These are phyloP conservation scores for Sebastes miniatus DNA, from an alignment of 2,797 vertebrate species.

Conservation along the genomic window DNA sequence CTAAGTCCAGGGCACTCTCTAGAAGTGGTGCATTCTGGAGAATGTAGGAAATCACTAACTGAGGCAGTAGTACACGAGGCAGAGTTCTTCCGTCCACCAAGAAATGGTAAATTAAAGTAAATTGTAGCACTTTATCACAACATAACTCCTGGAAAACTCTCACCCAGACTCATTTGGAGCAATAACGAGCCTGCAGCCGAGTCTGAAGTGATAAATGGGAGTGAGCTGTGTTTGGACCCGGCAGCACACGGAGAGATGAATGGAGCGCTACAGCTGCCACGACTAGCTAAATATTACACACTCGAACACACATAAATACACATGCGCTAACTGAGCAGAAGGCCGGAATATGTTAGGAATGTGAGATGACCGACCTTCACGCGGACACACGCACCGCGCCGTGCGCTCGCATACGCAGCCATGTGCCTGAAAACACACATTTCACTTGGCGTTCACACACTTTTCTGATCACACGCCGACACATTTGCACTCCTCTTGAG, in stretches of 20 bases:
- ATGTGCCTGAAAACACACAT: constrained; percentile 25
- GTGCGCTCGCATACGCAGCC: constrained; percentile 12
- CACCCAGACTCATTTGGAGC: constrained; percentile 27
- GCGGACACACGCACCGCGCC: constrained; percentile 25
- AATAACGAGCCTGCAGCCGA: constrained; percentile 16
- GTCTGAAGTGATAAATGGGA: constrained; percentile 41
- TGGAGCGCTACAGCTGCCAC: constrained; percentile 44
- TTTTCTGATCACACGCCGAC: constrained; percentile 33
- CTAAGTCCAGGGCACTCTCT: not conserved
- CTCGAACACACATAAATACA: constrained; percentile 29
- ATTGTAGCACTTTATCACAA: constrained; percentile 32
- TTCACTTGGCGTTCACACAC: not conserved
- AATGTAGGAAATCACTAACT: constrained; percentile 9
- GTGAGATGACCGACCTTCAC: constrained; percentile 56
- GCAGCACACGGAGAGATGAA: constrained; percentile 43
- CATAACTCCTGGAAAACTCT: constrained; percentile 39
- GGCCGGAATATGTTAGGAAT: constrained; percentile 70
- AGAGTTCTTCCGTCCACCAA: not conserved
- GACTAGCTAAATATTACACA: constrained; percentile 60
- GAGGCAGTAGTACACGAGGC: not conserved
- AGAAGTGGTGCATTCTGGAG: constrained; percentile 21
- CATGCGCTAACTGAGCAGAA: constrained; percentile 49
- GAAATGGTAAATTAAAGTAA: constrained; percentile 27
- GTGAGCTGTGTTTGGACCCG: constrained; percentile 27
- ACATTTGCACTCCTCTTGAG: constrained; percentile 14